Percentiles rank a stretch among this genome's conserved stretches.
These are phyloP conservation scores for Myzus persicae DNA, from an alignment of 1,140 invertebrate genomes.

Conservation along the genomic window DNA sequence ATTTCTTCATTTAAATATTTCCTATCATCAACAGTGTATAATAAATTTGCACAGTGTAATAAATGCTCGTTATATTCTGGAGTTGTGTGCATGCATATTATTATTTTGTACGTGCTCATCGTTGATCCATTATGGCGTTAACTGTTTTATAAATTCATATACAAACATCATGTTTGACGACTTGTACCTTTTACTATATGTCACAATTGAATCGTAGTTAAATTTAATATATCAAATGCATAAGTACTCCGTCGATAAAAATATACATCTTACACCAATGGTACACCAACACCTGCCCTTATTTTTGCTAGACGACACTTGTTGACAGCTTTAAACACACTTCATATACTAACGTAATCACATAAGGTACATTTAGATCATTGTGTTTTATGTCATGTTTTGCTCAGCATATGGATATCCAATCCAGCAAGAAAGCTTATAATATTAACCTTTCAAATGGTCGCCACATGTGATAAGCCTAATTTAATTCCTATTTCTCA, in stretches of 20 bases:
- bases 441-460: not conserved
- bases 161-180: not conserved
- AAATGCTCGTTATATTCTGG: not conserved
- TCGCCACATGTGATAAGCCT: not conserved
- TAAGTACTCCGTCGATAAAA: not conserved
- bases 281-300: not conserved
- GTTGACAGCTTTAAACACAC: not conserved
- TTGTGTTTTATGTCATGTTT: not conserved
- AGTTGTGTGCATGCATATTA: not conserved
- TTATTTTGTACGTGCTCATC: not conserved
- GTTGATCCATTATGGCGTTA: not conserved
- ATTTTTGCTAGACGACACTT: not conserved
- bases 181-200: not conserved
- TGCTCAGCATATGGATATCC: not conserved
- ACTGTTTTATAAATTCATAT: not conserved
- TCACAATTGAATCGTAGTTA: not conserved
- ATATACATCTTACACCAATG: not conserved
- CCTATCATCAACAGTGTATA: not conserved
- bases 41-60: not conserved
- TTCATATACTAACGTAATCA: not conserved
- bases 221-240: not conserved
- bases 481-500: too few species aligned
- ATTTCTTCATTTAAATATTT: not conserved
- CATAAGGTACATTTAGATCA: not conserved
- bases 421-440: not conserved